These are phyloP conservation scores for Sebastes nivosus DNA, from an alignment of 2,797 vertebrate species.

Conservation along the genomic window DNA sequence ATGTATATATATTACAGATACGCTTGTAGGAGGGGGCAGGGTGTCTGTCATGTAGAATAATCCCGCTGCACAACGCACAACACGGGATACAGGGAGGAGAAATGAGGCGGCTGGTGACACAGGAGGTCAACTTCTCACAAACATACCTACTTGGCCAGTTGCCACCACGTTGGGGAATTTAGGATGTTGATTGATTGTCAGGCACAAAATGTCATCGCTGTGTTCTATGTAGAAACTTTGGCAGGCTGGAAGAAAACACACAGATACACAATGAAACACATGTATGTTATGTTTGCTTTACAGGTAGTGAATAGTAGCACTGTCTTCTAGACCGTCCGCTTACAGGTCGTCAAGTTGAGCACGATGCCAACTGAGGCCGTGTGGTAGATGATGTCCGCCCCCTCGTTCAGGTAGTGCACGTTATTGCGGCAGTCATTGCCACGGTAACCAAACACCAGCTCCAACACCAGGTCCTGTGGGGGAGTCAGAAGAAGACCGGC, in stretches of 20 bases:
- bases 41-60: neutral
- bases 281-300: neutral
- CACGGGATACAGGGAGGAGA: constrained; percentile 27
- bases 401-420: constrained; percentile 98
- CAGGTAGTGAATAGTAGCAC: neutral
- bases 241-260: constrained; percentile 84
- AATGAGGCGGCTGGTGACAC: constrained; percentile 49
- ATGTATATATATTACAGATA: neutral
- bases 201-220: constrained; percentile 98
- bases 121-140: constrained; percentile 79
- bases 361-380: constrained; percentile 95
- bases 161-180: constrained; percentile 99
- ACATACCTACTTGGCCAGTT: constrained; percentile 99
- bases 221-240: constrained; percentile 99
- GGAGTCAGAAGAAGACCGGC: constrained; percentile 39
- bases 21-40: neutral
- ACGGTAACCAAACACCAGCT: constrained; percentile 97
- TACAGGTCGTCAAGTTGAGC: constrained; percentile 96
- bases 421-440: constrained; percentile 99
- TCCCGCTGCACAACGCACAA: constrained; percentile 8
- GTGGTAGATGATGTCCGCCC: constrained; percentile 97
- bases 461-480: constrained; percentile 92
- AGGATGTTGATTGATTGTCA: constrained; percentile 99
- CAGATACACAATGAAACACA: constrained; percentile 19
- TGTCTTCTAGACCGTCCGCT: constrained; percentile 22